Percentiles rank a stretch among this genome's conserved stretches.
Evolutionary conservation across 2,113 vertebrate genomes (phyloP).

Genomic region (Phaethon lepturus): DNA sequence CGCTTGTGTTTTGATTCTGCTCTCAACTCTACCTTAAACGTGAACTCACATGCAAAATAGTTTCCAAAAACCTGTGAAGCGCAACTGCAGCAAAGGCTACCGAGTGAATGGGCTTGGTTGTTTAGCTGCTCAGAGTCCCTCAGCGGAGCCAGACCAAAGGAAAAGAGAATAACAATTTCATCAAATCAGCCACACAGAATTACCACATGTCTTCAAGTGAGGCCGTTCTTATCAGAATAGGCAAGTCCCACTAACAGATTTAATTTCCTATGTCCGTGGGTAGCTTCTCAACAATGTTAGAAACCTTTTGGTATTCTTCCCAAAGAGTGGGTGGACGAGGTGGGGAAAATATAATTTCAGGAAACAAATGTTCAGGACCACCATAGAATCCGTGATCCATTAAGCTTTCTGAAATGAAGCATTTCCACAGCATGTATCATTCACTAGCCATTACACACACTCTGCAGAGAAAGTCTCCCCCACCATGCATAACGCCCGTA

Average conservation of each 20-base stretch:
- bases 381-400: neutral
- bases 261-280: neutral
- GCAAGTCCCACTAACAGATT: neutral
- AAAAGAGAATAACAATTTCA: neutral
- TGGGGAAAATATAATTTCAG: neutral
- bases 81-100: neutral
- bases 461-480: neutral
- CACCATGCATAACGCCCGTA: neutral
- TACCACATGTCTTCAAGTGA: accelerated
- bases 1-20: neutral
- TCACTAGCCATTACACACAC: neutral
- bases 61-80: neutral
- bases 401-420: neutral
- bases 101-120: neutral
- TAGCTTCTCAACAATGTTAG: neutral
- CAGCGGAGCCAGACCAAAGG: neutral
- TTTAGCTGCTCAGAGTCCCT: neutral
- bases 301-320: neutral
- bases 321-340: neutral
- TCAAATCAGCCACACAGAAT: neutral
- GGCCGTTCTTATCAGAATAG: neutral
- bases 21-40: neutral
- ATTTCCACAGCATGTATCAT: neutral
- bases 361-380: neutral
- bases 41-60: neutral